Percentiles rank a stretch among this genome's conserved stretches.
Evolutionary conservation across 2,113 vertebrate species (phyloP).

Genomic region (Penelope pileata): DNA sequence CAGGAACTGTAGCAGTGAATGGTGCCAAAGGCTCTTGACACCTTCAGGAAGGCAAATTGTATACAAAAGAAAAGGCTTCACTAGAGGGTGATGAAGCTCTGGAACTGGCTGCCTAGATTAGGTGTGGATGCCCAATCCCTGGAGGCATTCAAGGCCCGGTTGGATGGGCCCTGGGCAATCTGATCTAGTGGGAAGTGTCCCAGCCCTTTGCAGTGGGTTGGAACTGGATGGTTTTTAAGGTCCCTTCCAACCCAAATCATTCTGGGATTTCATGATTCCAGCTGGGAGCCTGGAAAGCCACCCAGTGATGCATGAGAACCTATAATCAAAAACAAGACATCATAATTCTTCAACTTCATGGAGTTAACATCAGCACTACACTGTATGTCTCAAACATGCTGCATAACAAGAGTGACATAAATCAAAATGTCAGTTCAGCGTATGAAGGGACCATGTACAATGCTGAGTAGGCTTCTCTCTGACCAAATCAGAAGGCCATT

Average conservation of each 20-base stretch:
- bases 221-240: neutral
- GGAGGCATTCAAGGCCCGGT: neutral
- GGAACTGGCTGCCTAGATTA: neutral
- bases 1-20: neutral
- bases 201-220: neutral
- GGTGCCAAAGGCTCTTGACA: neutral
- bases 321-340: neutral
- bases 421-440: neutral
- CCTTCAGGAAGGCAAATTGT: neutral
- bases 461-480: neutral
- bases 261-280: neutral
- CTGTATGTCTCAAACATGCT: neutral
- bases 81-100: neutral
- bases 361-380: neutral
- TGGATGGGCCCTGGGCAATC: neutral
- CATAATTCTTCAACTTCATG: neutral
- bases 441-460: neutral
- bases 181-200: neutral
- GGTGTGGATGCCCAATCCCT: neutral
- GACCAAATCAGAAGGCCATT: neutral
- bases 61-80: neutral
- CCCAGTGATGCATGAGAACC: neutral
- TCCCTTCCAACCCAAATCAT: neutral
- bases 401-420: neutral
- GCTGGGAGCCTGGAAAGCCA: neutral